Conservation (phyloP, 2,888 invertebrate species). For the Nezara viridula region DNA sequence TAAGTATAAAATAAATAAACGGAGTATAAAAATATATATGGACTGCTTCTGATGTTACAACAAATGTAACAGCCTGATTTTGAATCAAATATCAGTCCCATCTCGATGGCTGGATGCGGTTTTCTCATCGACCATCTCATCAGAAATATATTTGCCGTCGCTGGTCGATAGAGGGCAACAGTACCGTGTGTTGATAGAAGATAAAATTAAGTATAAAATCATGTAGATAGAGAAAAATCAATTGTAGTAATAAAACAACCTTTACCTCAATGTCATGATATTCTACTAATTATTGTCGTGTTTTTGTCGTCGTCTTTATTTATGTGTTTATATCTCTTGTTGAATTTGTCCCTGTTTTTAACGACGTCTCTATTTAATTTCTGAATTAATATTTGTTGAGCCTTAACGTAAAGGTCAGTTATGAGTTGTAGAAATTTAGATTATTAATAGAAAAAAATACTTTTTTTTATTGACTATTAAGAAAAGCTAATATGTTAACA, state of each 20-base stretch:
- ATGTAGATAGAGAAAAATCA: neutral
- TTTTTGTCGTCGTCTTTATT: too few relatives aligned
- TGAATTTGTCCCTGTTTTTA: too few relatives aligned
- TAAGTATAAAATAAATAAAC: too few relatives aligned
- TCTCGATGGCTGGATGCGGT: neutral
- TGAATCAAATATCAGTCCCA: neutral
- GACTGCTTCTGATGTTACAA: neutral
- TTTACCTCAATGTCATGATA: neutral
- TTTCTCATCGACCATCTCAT: neutral
- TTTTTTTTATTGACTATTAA: too few relatives aligned
- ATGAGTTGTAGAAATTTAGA: too few relatives aligned
- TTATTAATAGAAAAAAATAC: too few relatives aligned
- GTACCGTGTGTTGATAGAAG: neutral
- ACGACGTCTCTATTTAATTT: too few relatives aligned
- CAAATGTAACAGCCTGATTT: neutral
- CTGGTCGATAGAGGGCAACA: neutral
- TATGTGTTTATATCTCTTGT: too few relatives aligned
- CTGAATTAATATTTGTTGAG: too few relatives aligned
- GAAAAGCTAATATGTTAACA: too few relatives aligned
- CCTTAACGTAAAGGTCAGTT: too few relatives aligned
- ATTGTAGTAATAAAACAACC: neutral
- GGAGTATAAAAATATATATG: neutral
- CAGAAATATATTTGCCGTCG: conserved; percentile 1
- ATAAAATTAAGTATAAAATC: conserved; percentile 6
- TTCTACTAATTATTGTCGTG: too few relatives aligned